Evolutionary conservation across 2,113 vertebrate genomes (phyloP).

Genomic region (Crotalus viridis): DNA sequence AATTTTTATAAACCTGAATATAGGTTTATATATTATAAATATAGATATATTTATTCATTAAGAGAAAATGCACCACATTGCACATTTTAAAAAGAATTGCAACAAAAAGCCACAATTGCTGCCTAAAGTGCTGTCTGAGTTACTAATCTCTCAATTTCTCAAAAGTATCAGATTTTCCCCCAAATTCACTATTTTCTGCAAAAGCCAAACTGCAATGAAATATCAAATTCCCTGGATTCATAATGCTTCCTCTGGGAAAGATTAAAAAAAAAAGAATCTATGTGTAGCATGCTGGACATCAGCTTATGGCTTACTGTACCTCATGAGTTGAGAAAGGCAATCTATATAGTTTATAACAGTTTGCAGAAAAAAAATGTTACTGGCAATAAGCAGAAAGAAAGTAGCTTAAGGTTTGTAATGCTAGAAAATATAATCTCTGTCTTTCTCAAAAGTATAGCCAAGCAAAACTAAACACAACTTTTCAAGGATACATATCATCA

Average conservation of each 20-base stretch:
- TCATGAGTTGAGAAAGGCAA: conserved; percentile 4
- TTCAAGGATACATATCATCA: background rate
- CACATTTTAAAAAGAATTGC: conserved; percentile 12
- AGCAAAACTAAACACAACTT: background rate
- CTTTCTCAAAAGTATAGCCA: background rate
- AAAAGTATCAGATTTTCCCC: background rate
- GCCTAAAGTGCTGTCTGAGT: background rate
- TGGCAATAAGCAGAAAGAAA: background rate
- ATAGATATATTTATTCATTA: background rate
- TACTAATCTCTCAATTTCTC: conserved; percentile 15
- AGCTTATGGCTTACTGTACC: conserved; percentile 12
- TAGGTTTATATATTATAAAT: background rate
- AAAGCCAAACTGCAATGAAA: background rate
- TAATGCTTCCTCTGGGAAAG: background rate
- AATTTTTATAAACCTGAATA: background rate
- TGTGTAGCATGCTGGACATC: conserved; percentile 17
- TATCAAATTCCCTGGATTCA: background rate
- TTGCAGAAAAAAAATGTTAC: background rate
- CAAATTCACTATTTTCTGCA: background rate
- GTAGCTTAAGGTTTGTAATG: background rate
- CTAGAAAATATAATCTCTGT: background rate
- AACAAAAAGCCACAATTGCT: background rate
- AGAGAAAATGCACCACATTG: background rate
- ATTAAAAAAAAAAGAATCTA: background rate
- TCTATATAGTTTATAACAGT: background rate